Conservation (phyloP, 2,113 vertebrate genomes). For the Ciconia stormi region DNA sequence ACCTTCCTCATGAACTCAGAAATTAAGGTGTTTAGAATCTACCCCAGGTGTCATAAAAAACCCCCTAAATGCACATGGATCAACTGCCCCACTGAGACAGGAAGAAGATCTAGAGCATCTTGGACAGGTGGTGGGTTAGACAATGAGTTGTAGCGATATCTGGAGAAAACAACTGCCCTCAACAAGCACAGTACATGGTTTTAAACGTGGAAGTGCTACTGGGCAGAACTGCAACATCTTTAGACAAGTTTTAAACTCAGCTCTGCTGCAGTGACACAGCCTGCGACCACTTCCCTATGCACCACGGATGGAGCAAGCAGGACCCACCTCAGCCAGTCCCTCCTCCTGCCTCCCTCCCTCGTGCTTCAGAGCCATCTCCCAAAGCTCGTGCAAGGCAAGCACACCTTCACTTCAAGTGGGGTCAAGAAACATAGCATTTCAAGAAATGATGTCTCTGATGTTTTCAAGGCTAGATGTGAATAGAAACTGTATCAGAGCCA, state of each 20-base stretch:
- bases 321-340: not conserved
- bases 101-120: not conserved
- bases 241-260: not conserved
- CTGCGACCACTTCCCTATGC: not conserved
- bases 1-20: not conserved
- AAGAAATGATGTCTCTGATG: not conserved
- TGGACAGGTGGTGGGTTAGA: not conserved
- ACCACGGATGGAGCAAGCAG: not conserved
- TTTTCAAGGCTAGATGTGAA: not conserved
- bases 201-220: not conserved
- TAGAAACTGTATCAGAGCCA: not conserved
- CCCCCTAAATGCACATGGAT: not conserved
- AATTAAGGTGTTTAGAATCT: not conserved
- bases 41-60: not conserved
- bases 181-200: not conserved
- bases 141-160: not conserved
- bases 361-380: not conserved
- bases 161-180: not conserved
- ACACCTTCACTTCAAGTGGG: not conserved
- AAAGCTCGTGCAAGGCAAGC: not conserved
- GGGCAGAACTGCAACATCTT: not conserved
- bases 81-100: not conserved
- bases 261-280: not conserved
- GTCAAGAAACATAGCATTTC: not conserved
- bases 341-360: not conserved